Conservation (phyloP, 2,113 vertebrate genomes). For the Cebidichthys violaceus region DNA sequence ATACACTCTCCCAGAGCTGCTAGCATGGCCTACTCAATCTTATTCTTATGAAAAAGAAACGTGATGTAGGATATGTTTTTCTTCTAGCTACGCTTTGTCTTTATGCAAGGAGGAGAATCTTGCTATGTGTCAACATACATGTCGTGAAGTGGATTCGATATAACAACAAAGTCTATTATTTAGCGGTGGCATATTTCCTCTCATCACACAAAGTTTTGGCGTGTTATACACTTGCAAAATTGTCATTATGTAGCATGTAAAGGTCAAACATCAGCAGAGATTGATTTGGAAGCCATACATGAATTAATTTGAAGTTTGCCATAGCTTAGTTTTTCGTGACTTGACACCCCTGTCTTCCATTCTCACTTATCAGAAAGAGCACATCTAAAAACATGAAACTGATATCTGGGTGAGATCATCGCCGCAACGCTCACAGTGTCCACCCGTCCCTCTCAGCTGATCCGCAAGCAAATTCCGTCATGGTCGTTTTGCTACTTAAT, state of each 20-base stretch:
- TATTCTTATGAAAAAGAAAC: constrained; percentile 2
- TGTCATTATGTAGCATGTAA: not conserved
- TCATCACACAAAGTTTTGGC: not conserved
- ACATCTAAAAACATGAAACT: constrained; percentile 66
- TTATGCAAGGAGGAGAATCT: not conserved
- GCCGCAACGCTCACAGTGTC: constrained; percentile 19
- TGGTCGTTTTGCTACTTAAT: constrained; percentile 73
- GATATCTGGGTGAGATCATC: constrained; percentile 74
- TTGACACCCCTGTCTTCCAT: constrained; percentile 38
- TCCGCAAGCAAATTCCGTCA: constrained; percentile 66
- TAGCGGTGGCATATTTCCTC: not conserved
- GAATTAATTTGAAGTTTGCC: constrained; percentile 15
- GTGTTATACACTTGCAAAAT: not conserved
- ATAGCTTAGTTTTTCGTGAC: constrained; percentile 38
- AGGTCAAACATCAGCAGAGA: constrained; percentile 11
- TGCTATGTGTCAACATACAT: not conserved
- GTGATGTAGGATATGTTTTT: not conserved
- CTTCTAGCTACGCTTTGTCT: not conserved
- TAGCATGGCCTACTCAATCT: not conserved
- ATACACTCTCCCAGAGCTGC: not conserved
- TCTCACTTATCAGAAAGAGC: constrained; percentile 52
- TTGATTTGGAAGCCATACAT: constrained; percentile 25
- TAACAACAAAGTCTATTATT: not conserved
- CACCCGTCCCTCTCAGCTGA: constrained; percentile 56
- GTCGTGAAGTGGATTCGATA: not conserved